Base-by-base conservation (phyloP, 1,140 invertebrate species). In the Antheraea mylitta region DNA sequence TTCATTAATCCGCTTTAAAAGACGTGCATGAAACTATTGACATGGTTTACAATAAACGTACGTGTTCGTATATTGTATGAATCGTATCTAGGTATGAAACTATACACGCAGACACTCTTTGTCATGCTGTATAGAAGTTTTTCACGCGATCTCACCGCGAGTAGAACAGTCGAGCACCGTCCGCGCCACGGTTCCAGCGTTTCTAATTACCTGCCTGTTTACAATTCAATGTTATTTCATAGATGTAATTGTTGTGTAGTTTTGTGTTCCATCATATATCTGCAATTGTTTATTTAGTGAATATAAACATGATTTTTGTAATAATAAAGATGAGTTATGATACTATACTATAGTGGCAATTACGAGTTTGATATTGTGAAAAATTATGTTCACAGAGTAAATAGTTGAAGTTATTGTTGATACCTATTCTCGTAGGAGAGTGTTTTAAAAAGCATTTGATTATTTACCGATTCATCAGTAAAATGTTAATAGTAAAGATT, bases 81-180 rank as follows among this genome's bases (percentile, higher is more conserved):
- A 61, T 68, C 65, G 67, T 74, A 73, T 69, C 71, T 72, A 72
- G 58, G 58, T 22, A 65, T 59, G 66, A 62, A 60, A 66, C 45
- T 58, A 64, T 48, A 66, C 66, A 71, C 36, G 16, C 45, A 16
- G 45, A 48, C 37, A 66, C 66, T 67, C 73, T 74, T 77, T 77
- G 77, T 77, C 81, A 76, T 81, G 82, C 74, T 86, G 71, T 83
- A 86, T 86, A 79, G 83, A 74, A 75, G 82, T 86, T 87, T 90
- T 90, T 85, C 89, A 87, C 85, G 88, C 87, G 88, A 91, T 90
- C 89, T 91, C 88, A 86, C 87, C 77, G 70, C 79, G 9, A 16
- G 75, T 85, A 59, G 85, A 89, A 80, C 85, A 91, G 89, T 90
- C 78, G 79, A n/a, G 42, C 67, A 76, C 82, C 82, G 86, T 71